Evolutionary conservation across 2,888 invertebrate species (phyloP), one percentile per base, ranked within the genome.

Genomic region (Thecophora atra): DNA sequence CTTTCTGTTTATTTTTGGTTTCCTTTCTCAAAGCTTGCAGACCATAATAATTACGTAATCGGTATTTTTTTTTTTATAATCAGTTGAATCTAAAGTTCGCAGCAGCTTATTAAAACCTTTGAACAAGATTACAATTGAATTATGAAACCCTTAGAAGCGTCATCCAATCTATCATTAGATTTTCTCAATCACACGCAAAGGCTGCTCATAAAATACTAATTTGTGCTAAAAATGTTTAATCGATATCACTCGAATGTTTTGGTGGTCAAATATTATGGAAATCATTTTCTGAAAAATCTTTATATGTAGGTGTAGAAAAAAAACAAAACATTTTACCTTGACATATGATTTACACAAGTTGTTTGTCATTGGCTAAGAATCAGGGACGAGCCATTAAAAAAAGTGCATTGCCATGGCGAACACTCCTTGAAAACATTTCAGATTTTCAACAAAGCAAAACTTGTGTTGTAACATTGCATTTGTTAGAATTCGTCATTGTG

Each of bases 41-140:
- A 28, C 37, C 21, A 19, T 21, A 63, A 52, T 52, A 52, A 28
- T 70, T 70, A 70, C 52, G 62, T 63, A 62, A 63, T 62, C 26
- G n/a, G n/a, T n/a, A n/a, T n/a, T 62, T 15, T 42, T 44, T 28
- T 21, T 8, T 11, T 24, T 30, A 7, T 8, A 60, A 51, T 15
- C 47, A 51, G 30, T n/a, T 30, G 30, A 70, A 42, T n/a, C 17
- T 52, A 30, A 70, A 51, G 70, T 62, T 56, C 24, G 56, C 44
- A 68, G 58, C 68, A 68, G 68, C 68, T 68, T 56, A 68, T 44
- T 58, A n/a, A 8, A 58, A 37, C 51, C 28, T 51, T 44, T 24
- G 1, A n/a, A 26, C n/a, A n/a, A 37, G 30, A 17, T 52, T n/a
- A 52, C 21, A 24, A 21, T 56, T 58, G 58, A 21, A 54, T 47